Evolutionary conservation across 2,888 invertebrate genomes (phyloP).

Genomic region (Agriopis aurantiaria): DNA sequence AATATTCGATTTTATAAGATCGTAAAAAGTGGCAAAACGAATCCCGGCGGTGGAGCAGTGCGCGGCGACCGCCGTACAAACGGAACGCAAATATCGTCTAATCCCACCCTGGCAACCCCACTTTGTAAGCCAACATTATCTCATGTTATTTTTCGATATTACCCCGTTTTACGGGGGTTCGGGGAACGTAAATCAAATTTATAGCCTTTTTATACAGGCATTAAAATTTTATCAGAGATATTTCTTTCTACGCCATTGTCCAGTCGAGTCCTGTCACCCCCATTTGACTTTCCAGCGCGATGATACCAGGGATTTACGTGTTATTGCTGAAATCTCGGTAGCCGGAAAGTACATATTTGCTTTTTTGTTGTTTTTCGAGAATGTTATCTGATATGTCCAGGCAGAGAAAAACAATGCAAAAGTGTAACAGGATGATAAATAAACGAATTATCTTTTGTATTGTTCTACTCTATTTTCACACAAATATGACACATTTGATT

Average conservation of each 20-base stretch:
- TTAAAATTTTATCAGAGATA: constrained; percentile 84
- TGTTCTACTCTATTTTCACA: no score
- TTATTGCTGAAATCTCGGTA: constrained; percentile 28
- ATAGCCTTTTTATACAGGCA: constrained; percentile 84
- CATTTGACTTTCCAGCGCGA: constrained; percentile 62
- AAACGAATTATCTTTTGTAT: background rate
- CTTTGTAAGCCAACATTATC: constrained; percentile 81
- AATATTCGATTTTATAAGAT: constrained; percentile 37
- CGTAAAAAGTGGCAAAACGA: constrained; percentile 35
- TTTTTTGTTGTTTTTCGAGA: constrained; percentile 19
- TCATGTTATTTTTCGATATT: constrained; percentile 84
- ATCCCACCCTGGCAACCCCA: constrained; percentile 67
- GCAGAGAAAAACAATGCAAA: background rate
- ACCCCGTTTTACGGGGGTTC: constrained; percentile 78
- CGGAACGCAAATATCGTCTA: constrained; percentile 68
- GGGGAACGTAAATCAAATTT: constrained; percentile 84
- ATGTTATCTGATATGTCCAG: constrained; percentile 20
- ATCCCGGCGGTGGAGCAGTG: constrained; percentile 24
- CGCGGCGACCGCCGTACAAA: constrained; percentile 49
- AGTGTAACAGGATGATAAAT: constrained; percentile 4
- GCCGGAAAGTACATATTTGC: constrained; percentile 7
- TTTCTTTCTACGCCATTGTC: constrained; percentile 81
- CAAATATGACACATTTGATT: no score
- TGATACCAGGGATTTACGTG: constrained; percentile 51
- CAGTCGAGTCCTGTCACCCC: constrained; percentile 71